Evolutionary conservation across 2,888 invertebrate genomes (phyloP).

Genomic region (Zootermopsis nevadensis): DNA sequence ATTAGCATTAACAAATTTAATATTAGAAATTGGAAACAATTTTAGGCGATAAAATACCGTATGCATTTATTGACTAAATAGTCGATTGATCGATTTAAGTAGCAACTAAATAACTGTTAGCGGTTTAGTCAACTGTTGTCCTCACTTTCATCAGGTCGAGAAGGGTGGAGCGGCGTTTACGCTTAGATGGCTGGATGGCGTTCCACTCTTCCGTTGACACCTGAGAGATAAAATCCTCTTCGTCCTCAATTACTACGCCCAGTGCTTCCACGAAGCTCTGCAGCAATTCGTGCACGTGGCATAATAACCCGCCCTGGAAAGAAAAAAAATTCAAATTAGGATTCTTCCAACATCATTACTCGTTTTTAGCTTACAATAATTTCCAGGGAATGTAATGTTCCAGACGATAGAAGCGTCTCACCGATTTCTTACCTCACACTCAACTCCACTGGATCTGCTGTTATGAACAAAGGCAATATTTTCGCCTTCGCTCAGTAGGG

Average conservation of each 20-base stretch:
- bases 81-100: too few relatives aligned
- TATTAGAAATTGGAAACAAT: too few relatives aligned
- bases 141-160: conserved; percentile 75
- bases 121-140: too few relatives aligned
- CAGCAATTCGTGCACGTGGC: conserved; percentile 76
- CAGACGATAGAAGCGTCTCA: too few relatives aligned
- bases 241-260: conserved; percentile 75
- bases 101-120: too few relatives aligned
- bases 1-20: too few relatives aligned
- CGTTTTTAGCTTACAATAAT: too few relatives aligned
- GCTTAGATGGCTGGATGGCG: conserved; percentile 77
- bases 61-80: too few relatives aligned
- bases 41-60: too few relatives aligned
- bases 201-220: conserved; percentile 91
- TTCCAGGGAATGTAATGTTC: too few relatives aligned
- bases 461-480: conserved; percentile 84
- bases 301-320: conserved; percentile 73
- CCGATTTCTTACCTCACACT: conserved; percentile 19
- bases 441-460: conserved; percentile 64
- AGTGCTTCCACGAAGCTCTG: conserved; percentile 75
- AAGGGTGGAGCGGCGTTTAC: conserved; percentile 73
- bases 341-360: background rate
- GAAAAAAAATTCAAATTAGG: background rate
- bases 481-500: conserved; percentile 78
- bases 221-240: conserved; percentile 77